Evolutionary conservation across 2,888 invertebrate genomes (phyloP).

Genomic region (Gisinianus flammeolus): DNA sequence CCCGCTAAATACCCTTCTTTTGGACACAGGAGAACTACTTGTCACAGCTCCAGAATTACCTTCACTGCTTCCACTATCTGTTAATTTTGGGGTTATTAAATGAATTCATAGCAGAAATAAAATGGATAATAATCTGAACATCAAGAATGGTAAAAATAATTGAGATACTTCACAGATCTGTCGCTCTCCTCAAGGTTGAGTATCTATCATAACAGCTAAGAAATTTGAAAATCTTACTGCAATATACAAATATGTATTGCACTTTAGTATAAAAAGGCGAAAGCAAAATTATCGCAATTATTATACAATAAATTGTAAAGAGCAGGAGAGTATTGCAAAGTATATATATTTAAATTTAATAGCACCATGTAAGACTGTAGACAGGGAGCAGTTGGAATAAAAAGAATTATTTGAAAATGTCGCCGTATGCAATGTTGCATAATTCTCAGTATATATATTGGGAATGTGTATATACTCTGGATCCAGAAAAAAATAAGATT

Average conservation of each 20-base stretch:
- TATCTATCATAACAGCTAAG: not conserved
- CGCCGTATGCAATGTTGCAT: too few species aligned
- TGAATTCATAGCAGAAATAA: not conserved
- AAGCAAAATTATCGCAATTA: not conserved
- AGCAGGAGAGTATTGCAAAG: too few species aligned
- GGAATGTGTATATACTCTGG: too few species aligned
- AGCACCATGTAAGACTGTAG: too few species aligned
- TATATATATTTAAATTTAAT: too few species aligned
- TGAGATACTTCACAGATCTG: not conserved
- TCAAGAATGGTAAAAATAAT: not conserved
- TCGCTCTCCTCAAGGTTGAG: not conserved
- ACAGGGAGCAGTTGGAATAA: too few species aligned
- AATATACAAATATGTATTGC: not conserved
- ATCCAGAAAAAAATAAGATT: too few species aligned
- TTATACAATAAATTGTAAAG: not conserved
- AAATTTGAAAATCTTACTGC: not conserved
- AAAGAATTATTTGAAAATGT: too few species aligned
- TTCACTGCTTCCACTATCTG: conserved; percentile 68
- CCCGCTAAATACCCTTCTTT: conserved; percentile 83
- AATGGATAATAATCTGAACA: not conserved
- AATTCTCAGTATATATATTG: too few species aligned
- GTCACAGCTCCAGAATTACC: conserved; percentile 68
- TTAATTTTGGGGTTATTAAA: conserved; percentile 60
- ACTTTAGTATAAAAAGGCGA: not conserved
- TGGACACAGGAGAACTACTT: conserved; percentile 83